phyloP scores from a whole-genome alignment of 2,888 invertebrate genomes.

The Tridacna gigas region DNA sequence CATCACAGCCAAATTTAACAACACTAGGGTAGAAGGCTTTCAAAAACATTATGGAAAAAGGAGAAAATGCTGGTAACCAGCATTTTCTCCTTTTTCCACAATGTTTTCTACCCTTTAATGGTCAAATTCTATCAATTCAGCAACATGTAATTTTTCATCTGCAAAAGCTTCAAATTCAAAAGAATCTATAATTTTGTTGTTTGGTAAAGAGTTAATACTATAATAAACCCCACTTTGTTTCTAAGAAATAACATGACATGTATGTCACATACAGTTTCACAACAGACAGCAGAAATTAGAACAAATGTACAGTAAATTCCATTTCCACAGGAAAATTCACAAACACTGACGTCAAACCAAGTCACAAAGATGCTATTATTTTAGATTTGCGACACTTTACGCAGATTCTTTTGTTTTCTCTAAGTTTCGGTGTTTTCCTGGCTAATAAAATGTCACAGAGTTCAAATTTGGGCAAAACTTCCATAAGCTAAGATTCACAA shows the following conservation, averaged over 20 bases:
- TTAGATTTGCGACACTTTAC: neutral
- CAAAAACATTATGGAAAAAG: neutral
- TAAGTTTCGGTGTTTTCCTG: neutral
- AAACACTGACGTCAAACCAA: neutral
- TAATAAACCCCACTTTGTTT: neutral
- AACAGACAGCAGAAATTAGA: neutral
- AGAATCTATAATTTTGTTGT: neutral
- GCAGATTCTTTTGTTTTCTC: neutral
- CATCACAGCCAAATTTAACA: neutral
- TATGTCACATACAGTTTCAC: neutral
- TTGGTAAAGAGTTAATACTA: neutral
- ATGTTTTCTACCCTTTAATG: neutral
- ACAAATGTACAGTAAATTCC: neutral
- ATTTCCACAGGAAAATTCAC: neutral
- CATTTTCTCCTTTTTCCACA: too few relatives aligned
- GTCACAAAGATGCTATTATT: neutral
- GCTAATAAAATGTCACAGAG: neutral
- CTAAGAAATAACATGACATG: neutral
- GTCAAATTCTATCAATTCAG: neutral
- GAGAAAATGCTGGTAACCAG: neutral
- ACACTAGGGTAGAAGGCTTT: too few relatives aligned
- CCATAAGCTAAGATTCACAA: neutral
- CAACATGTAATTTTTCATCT: neutral
- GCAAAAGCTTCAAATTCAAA: neutral
- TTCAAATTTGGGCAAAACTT: neutral